Evolutionary conservation across 2,888 invertebrate species (phyloP).

Genomic region (Boloria selene): DNA sequence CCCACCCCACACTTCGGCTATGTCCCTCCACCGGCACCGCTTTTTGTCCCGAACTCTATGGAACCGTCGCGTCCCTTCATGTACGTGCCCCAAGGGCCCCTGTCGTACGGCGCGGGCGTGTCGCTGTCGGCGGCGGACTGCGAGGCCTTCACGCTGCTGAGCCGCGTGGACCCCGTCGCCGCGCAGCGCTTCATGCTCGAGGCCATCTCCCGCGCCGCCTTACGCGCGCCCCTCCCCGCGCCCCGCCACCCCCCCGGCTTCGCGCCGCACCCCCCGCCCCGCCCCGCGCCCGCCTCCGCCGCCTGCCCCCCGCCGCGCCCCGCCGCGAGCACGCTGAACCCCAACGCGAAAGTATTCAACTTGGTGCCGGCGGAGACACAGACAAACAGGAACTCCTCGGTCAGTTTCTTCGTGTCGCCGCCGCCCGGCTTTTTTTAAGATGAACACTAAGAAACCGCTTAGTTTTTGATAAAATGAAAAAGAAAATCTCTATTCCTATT

Average conservation of each 20-base stretch:
- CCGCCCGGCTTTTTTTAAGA: too few relatives aligned
- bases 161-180: slow-evolving; percentile 50
- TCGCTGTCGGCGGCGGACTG: slow-evolving; percentile 53
- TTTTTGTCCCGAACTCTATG: background rate
- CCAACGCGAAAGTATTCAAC: slow-evolving; percentile 24
- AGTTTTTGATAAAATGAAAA: too few relatives aligned
- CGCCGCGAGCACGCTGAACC: slow-evolving; percentile 13
- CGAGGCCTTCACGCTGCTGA: slow-evolving; percentile 54
- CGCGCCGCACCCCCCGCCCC: slow-evolving; percentile 39
- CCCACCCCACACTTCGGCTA: background rate
- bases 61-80: background rate
- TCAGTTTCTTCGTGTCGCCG: background rate
- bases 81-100: slow-evolving; percentile 4
- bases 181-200: slow-evolving; percentile 61
- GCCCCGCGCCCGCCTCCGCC: too few relatives aligned
- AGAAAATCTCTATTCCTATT: too few relatives aligned
- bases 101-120: slow-evolving; percentile 35
- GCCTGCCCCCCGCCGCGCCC: background rate
- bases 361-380: slow-evolving; percentile 2
- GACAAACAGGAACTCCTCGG: background rate
- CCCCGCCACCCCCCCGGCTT: slow-evolving; percentile 45
- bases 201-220: slow-evolving; percentile 44
- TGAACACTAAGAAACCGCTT: too few relatives aligned
- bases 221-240: slow-evolving; percentile 1
- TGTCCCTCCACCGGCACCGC: background rate